These are phyloP conservation scores for Conus canariensis DNA, from an alignment of 2,888 invertebrate genomes.

Conservation along the genomic window DNA sequence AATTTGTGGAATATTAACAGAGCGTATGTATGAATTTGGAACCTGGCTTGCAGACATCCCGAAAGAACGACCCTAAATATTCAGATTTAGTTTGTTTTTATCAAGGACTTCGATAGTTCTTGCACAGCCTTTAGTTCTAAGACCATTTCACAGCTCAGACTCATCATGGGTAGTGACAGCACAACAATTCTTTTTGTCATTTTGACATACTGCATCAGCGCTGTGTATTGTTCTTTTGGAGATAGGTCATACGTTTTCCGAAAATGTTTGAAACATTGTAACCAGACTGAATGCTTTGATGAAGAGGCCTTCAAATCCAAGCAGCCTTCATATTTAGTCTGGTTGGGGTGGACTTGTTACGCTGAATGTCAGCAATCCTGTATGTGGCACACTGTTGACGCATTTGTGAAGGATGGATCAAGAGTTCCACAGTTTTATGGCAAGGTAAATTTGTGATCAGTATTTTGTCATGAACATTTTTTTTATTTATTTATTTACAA, in stretches of 20 bases:
- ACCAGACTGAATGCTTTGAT: conserved; percentile 56
- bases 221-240: conserved; percentile 59
- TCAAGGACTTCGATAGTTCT: no score
- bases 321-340: conserved; percentile 63
- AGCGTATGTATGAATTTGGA: no score
- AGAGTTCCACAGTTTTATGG: conserved; percentile 95
- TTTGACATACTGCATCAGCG: neutral
- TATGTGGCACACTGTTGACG: conserved; percentile 95
- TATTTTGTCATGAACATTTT: no score
- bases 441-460: conserved; percentile 83
- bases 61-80: no score
- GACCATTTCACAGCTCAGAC: no score
- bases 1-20: no score
- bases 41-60: no score
- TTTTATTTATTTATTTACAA: no score
- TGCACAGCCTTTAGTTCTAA: no score
- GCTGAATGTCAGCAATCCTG: conserved; percentile 94
- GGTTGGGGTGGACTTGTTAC: conserved; percentile 86
- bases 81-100: no score
- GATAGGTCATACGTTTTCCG: conserved; percentile 68
- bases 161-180: neutral
- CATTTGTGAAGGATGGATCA: conserved; percentile 85
- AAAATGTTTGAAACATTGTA: conserved; percentile 64
- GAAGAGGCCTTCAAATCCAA: conserved; percentile 35
- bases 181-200: neutral